phyloP scores from a whole-genome alignment of 2,888 invertebrate genomes.

The Drosophila subquinaria region DNA sequence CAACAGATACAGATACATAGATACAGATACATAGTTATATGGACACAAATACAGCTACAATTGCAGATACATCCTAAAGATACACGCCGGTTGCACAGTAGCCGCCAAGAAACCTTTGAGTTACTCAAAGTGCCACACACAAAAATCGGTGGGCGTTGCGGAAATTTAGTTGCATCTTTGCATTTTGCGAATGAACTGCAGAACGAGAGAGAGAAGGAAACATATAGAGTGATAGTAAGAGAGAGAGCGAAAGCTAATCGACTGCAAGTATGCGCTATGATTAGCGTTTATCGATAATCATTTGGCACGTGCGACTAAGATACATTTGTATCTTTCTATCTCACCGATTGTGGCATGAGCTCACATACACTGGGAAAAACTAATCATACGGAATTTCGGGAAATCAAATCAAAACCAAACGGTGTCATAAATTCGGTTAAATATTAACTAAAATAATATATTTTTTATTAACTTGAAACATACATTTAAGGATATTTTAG shows the following conservation, averaged over 20 bases:
- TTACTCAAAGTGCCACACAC: constrained; percentile 9
- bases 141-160: constrained; percentile 25
- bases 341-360: constrained; percentile 8
- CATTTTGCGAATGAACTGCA: constrained; percentile 6
- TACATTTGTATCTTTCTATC: constrained; percentile 52
- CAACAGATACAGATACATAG: constrained; percentile 13
- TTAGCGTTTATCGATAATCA: constrained; percentile 28
- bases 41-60: constrained; percentile 23
- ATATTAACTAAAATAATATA: too few species aligned
- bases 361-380: not conserved
- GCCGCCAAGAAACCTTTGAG: constrained; percentile 38
- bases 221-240: not conserved
- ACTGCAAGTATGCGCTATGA: constrained; percentile 36
- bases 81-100: constrained; percentile 30
- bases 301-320: constrained; percentile 49
- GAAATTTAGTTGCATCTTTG: constrained; percentile 24
- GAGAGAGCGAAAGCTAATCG: constrained; percentile 13
- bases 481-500: too few species aligned
- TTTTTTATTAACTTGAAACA: too few species aligned
- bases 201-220: not conserved
- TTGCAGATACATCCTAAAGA: constrained; percentile 14
- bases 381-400: too few species aligned
- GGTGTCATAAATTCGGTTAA: too few species aligned
- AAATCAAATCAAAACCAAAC: too few species aligned
- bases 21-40: constrained; percentile 26